Conservation (phyloP, 2,113 vertebrate species). For the Bambusicola thoracicus region DNA sequence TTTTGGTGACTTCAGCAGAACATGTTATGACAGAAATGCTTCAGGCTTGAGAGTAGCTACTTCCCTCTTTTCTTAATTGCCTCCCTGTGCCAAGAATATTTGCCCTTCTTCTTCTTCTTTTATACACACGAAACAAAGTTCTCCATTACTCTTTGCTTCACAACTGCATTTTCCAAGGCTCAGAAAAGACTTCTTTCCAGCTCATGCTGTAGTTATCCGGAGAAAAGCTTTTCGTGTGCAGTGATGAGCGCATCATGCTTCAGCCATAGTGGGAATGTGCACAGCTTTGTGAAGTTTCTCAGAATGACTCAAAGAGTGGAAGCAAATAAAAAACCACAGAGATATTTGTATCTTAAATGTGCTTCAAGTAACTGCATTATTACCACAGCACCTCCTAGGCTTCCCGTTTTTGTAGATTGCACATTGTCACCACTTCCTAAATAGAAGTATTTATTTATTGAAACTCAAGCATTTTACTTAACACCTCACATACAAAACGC, state of each 20-base stretch:
- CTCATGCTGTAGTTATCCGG: neutral
- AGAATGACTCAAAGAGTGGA: conserved; percentile 79
- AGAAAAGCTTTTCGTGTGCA: neutral
- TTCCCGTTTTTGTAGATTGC: conserved; percentile 91
- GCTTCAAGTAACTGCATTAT: conserved; percentile 93
- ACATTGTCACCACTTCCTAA: conserved; percentile 93
- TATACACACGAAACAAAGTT: neutral
- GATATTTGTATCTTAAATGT: conserved; percentile 87
- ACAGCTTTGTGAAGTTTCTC: conserved; percentile 79
- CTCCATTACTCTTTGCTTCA: neutral
- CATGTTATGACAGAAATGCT: conserved; percentile 31
- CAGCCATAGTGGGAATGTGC: conserved; percentile 69
- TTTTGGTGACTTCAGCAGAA: conserved; percentile 53
- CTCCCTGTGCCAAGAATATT: conserved; percentile 27
- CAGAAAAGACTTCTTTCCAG: neutral
- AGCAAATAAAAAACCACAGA: conserved; percentile 85
- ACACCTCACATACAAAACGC: conserved; percentile 44
- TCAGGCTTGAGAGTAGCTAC: conserved; percentile 26
- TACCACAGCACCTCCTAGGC: conserved; percentile 84
- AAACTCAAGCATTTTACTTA: conserved; percentile 68
- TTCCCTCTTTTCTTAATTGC: conserved; percentile 55
- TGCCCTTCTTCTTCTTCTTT: conserved; percentile 29
- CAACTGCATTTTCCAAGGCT: neutral
- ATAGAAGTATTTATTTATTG: conserved; percentile 84
- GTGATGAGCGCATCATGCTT: neutral